Evolutionary conservation across 2,888 invertebrate genomes (phyloP), one percentile per base, ranked within the genome.

Genomic region (Oscheius sp.): DNA sequence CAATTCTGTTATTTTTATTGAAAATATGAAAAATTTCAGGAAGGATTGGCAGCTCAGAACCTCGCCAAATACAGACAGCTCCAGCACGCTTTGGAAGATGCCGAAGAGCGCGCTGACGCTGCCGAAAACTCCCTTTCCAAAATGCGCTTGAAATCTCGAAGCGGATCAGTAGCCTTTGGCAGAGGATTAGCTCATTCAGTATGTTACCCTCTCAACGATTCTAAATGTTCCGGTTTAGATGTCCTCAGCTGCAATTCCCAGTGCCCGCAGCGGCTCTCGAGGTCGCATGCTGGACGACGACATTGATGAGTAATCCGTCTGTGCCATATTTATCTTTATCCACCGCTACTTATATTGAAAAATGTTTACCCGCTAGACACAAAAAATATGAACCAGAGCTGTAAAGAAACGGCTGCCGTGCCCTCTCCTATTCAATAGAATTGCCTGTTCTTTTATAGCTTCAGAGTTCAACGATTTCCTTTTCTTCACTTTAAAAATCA

Each of bases 41-140:
- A 91, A 87, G 90, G 90, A 77, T 88, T 91, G 56, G 91, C 91
- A 45, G 89, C 90, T 69, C 86, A 89, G 68, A 91, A 91, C 85
- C 86, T 91, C 78, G 89, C 89, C 79, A 91, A 91, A 85, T 91
- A 90, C 88, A 89, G 90, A 79, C 91, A 91, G 84, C 89, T 90
- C 6, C 91, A 91, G 84, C 89, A 89, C 78, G 90, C 90, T 77
- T 84, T 91, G 49, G 91, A 91, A 56, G 82, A 82, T 46, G 82
- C 82, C 49, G 78, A 82, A 55, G 82, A 82, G 64, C 70, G 81
- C 29, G 91, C 91, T 52, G 90, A 91, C 76, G 82, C 89, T 66
- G 90, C 91, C 21, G 91, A 91, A 83, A 89, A 89, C 76, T 86
- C 89, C 21, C 84, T 91, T 56, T 81, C 78, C 69, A 91, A 91